Evolutionary conservation across 1,140 invertebrate genomes (phyloP).

Genomic region (Acyrthosiphon pisum): DNA sequence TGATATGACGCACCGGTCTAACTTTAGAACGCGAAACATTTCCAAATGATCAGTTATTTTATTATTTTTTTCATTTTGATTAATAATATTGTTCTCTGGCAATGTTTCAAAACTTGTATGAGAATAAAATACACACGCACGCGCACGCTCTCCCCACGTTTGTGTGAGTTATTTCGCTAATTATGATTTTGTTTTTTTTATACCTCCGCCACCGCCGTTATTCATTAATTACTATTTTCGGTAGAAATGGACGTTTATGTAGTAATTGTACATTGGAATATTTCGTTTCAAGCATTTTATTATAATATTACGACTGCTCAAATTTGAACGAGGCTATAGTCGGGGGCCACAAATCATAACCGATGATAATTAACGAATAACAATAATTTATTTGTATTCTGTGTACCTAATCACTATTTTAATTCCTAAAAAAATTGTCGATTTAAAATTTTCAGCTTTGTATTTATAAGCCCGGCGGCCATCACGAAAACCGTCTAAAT

Average conservation of each 20-base stretch:
- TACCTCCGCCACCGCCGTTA: background rate
- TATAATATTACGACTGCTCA: background rate
- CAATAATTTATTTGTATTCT: background rate
- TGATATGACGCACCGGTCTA: constrained; percentile 14
- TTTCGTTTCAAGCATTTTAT: background rate
- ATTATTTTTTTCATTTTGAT: constrained; percentile 1
- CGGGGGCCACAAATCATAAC: background rate
- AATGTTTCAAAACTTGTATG: constrained; percentile 5
- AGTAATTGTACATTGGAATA: background rate
- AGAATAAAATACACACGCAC: constrained; percentile 13
- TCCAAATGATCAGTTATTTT: constrained; percentile 25
- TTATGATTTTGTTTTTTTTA: background rate
- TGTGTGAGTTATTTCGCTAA: background rate
- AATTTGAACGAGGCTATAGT: background rate
- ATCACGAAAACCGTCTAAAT: constrained; percentile 20
- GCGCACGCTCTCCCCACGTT: background rate
- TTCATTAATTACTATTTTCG: background rate
- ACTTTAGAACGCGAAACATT: constrained; percentile 32
- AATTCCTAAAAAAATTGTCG: background rate
- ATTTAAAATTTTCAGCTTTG: constrained; percentile 2
- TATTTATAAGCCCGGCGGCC: background rate
- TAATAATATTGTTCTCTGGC: constrained; percentile 37
- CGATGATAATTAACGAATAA: background rate
- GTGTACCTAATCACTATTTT: background rate
- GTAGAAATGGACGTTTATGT: background rate